Evolutionary conservation across 2,888 invertebrate species (phyloP), one percentile per base, ranked within the genome.

Genomic region (Lithophane ornitopus): DNA sequence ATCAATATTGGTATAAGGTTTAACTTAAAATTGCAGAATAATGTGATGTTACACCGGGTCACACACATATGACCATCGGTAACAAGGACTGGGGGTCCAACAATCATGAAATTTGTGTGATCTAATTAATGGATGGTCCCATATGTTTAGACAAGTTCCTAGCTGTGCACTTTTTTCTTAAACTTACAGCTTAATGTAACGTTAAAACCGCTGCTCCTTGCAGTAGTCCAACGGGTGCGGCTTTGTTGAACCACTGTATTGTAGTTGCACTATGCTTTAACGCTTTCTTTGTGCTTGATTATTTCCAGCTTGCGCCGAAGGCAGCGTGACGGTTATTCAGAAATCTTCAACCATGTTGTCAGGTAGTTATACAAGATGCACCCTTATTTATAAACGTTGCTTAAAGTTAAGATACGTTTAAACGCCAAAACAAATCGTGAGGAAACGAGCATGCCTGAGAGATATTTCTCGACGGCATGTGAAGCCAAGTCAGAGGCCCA

Each of bases 281-380:
- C 58, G 70, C 80, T 70, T 84, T 72, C 12, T 62, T 54, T 81
- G 70, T 80, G 66, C 74, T 80, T 67, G 46, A 34, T 66, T 73
- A 26, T 62, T 83, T 81, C 66, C 84, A 81, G 81, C 67, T 62
- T 54, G 54, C 56, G 70, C 59, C 39, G 80, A 84, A 39, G 46
- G 58, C 67, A 68, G 74, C 41, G 28, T 49, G 70, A 61, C 54
- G 54, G 85, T 70, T 62, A 19, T 84, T 26, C 84, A 59, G n/a
- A 84, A 74, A 59, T 74, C 75, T 44, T 39, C 85, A 28, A 56
- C 58, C 3, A 67, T 68, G 58, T 14, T 81, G 2, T 59, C 84
- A 84, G 85, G 81, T 81, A 72, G 41, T 9, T 72, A 68, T 26
- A 26, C 19, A 4, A 12, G 52, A 68, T n/a, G 22, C 19, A 4